Evolutionary conservation across 2,888 invertebrate genomes (phyloP), one percentile per base, ranked within the genome.

Genomic region (Mimachlamys varia): DNA sequence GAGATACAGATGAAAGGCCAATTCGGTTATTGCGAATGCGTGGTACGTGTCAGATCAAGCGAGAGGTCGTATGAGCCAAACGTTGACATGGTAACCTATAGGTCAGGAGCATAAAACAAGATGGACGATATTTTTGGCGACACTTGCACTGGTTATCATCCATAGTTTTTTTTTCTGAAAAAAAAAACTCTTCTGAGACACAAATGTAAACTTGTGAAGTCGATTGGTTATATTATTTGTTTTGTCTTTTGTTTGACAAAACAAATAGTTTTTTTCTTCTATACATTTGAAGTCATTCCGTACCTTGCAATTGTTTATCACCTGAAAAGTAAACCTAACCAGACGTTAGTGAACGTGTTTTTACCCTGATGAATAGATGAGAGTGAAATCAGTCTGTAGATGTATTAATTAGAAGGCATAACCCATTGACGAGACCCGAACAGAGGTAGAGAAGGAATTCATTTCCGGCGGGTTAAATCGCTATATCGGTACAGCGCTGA

Each of bases 391-490:
- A 76, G 76, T 27, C 27, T 3, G 76, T 76, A 33, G 76, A 76
- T 76, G 76, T 76, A 27, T 76, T 76, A 76, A 76, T 76, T 76
- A 76, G 76, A 76, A 76, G 27, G 76, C 27, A 33, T 76, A 33
- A 76, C 76, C 76, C 33, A 33, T 0, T 76, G 76, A 76, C 76
- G 76, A 76, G 76, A 76, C 15, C 2, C 76, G 33, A 27, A 33
- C 27, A 22, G 76, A 33, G 76, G 76, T 15, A 17, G 76, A 33
- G 76, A 76, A 76, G 76, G 33, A 76, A 76, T 76, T 76, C 76
- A 76, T 76, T 76, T 76, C 76, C 76, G 76, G 27, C 76, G 76
- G 76, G 76, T 33, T 76, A 76, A 33, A 76, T 76, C 76, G 76
- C 76, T 76, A 33, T 76, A 76, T 13, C 27, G 76, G 12, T 33